Conservation (phyloP, 2,113 vertebrate species). For the Rynchops niger region DNA sequence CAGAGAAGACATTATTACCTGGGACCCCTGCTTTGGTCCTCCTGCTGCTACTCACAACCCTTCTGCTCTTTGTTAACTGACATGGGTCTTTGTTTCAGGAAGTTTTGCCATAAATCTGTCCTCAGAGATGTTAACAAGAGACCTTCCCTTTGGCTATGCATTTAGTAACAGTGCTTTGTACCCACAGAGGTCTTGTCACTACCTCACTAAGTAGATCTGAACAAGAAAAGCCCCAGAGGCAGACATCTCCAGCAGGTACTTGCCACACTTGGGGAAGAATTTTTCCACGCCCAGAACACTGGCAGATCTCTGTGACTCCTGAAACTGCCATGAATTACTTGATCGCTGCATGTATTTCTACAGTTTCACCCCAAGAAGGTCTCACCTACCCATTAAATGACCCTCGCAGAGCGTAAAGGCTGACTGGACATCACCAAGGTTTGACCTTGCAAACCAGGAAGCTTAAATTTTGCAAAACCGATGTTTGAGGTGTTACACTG, state of each 20-base stretch:
- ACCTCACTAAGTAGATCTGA: neutral
- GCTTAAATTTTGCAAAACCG: neutral
- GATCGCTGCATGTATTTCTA: neutral
- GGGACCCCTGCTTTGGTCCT: neutral
- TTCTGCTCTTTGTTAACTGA: neutral
- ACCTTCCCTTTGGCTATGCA: neutral
- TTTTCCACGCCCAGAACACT: neutral
- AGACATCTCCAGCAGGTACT: neutral
- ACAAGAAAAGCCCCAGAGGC: neutral
- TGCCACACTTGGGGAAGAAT: neutral
- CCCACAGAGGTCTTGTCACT: neutral
- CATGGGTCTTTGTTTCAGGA: neutral
- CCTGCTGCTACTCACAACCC: neutral
- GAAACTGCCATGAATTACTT: neutral
- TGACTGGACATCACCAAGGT: neutral
- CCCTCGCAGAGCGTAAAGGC: fast-evolving
- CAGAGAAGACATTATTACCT: neutral
- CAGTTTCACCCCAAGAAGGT: neutral
- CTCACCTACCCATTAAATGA: neutral
- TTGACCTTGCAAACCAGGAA: neutral
- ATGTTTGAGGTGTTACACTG: neutral
- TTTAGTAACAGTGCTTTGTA: neutral
- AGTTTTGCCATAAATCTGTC: neutral
- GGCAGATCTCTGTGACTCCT: neutral
- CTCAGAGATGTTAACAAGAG: neutral